phyloP scores from a whole-genome alignment of 2,888 invertebrate species.

The Sericinus montela region DNA sequence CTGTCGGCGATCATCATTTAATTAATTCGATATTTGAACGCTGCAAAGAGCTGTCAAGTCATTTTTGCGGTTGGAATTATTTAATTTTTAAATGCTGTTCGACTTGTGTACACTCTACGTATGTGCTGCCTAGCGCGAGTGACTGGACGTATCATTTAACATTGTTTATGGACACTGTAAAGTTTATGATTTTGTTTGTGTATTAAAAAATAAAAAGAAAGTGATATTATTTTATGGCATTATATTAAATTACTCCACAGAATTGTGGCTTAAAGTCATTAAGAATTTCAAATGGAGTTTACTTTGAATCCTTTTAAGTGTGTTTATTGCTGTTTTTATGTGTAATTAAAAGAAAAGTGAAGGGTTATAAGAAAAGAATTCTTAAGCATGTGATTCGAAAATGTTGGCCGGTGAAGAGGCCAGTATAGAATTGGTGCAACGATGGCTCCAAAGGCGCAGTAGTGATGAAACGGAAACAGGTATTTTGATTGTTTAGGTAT shows the following conservation, averaged over 20 bases:
- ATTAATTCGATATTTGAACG: conserved; percentile 72
- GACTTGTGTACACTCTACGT: neutral
- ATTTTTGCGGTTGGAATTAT: conserved; percentile 30
- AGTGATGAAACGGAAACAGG: conserved; percentile 65
- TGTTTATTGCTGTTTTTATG: neutral
- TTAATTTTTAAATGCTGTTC: conserved; percentile 27
- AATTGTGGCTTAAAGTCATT: conserved; percentile 1
- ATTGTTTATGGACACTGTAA: neutral
- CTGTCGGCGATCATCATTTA: conserved; percentile 62
- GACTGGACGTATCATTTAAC: conserved; percentile 1
- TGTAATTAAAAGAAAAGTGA: conserved; percentile 9
- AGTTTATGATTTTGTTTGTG: conserved; percentile 2
- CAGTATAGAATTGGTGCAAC: conserved; percentile 69
- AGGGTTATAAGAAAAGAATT: conserved; percentile 18
- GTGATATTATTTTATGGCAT: neutral
- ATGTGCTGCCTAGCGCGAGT: conserved; percentile 2
- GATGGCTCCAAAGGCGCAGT: conserved; percentile 61
- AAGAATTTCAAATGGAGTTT: neutral
- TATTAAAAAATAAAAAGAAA: neutral
- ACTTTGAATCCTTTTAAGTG: neutral
- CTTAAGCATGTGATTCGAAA: conserved; percentile 53
- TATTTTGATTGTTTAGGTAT: conserved; percentile 29
- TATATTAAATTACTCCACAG: neutral
- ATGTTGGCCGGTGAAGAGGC: conserved; percentile 73
- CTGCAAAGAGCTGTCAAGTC: conserved; percentile 51